Evolutionary conservation across 30 jellyfish, hydroid and myxozoan genomes (phyloP), one percentile per base, ranked within the genome.

Genomic region (Aurelia aurita complex sp. Pacific): DNA sequence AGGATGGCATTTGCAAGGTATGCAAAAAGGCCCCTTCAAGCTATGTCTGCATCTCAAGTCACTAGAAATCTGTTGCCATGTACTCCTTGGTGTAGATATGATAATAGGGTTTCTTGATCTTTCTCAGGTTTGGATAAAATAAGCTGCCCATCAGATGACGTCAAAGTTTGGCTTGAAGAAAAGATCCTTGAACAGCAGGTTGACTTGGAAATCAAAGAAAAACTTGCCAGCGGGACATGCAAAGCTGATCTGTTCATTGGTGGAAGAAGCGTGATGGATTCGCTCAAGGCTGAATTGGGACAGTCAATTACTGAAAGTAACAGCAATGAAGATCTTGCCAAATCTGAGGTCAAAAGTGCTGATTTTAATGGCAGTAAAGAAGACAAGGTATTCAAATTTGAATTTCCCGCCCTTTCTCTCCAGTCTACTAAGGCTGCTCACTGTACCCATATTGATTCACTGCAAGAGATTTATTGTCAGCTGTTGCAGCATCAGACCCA

Each of bases 361-460:
- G n/a, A 12, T 11, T 29, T 10, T 0, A 80, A 32, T 4, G 78
- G 51, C 50, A 1, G 11, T 16, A 19, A 51, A 53, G 32, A 53
- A 29, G 64, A 57, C 7, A 60, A 60, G 13, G 77, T 35, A 77
- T 9, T 54, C 18, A 77, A 33, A 46, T 40, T 36, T 13, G 16
- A 19, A 51, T 36, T 29, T 60, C 88, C 66, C 17, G 10, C 88
- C 14, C 7, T 77, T 60, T 73, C 64, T 16, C 2, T 29, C 16
- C 34, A 63, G 15, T 14, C 66, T 18, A 23, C 10, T 18, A 67
- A 64, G 36, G 67, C 34, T 55, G 85, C 88, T 14, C 7, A 79
- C n/a, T 89, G 92, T 74, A 79, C 89, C 10, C 88, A 79, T 50
- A 81, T 89, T n/a, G 89, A 81, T 3, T 73, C 92, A 3, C 64